phyloP scores from a whole-genome alignment of 2,888 invertebrate genomes.

The Scrobipalpa atriplicella region DNA sequence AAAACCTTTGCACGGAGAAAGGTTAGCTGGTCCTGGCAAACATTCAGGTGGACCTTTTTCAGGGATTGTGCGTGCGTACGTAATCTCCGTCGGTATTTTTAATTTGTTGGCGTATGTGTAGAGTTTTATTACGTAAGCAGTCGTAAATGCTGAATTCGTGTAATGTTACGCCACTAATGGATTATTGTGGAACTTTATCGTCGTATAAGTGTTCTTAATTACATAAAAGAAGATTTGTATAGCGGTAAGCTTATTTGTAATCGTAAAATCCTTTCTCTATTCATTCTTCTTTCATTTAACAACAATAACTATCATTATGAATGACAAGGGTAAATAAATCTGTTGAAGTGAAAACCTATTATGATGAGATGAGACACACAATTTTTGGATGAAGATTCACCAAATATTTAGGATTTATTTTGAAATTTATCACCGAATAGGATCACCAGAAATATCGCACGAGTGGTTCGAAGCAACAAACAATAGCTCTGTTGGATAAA shows the following conservation, averaged over 20 bases:
- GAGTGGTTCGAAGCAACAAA: too few species aligned
- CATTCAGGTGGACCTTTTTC: conserved; percentile 40
- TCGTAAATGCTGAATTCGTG: conserved; percentile 33
- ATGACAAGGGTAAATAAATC: too few species aligned
- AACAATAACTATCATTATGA: too few species aligned
- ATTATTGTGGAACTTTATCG: conserved; percentile 26
- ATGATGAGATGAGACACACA: too few species aligned
- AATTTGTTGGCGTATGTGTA: conserved; percentile 49
- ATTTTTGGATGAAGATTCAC: too few species aligned
- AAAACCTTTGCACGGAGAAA: conserved; percentile 15
- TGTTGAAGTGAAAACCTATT: too few species aligned
- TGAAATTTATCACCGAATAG: too few species aligned
- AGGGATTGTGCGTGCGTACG: conserved; percentile 48
- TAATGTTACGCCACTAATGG: conserved; percentile 23
- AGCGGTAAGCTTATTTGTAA: background rate
- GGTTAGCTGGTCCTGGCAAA: conserved; percentile 6
- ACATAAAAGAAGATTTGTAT: background rate
- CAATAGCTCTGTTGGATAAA: too few species aligned
- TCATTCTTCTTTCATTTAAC: too few species aligned
- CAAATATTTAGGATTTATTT: too few species aligned
- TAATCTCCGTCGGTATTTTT: conserved; percentile 58
- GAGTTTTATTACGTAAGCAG: conserved; percentile 34
- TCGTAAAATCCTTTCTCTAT: background rate
- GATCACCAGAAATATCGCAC: too few species aligned
- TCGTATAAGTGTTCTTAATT: background rate